A percentile compares a stretch with the other conserved stretches of the same genome.
Evolutionary conservation across 2,113 vertebrate genomes (phyloP).

Genomic region (Ginglymostoma cirratum): DNA sequence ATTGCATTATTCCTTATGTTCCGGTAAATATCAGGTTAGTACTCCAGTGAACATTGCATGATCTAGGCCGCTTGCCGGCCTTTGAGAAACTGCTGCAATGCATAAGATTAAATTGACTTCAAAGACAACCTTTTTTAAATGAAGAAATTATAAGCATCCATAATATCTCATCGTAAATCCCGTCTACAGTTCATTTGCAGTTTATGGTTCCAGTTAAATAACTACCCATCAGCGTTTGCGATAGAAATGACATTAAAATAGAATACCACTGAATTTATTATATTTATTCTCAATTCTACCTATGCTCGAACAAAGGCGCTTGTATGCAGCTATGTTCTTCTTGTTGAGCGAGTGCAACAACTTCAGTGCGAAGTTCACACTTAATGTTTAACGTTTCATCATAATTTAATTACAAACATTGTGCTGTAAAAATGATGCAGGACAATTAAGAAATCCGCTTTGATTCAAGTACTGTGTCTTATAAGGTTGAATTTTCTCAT

Average conservation of each 20-base stretch:
- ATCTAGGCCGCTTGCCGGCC: not conserved
- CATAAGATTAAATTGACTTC: not conserved
- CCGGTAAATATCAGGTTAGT: not conserved
- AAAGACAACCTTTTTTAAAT: not conserved
- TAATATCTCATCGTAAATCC: not conserved
- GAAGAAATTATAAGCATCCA: not conserved
- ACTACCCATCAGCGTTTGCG: not conserved
- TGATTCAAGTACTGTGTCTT: not conserved
- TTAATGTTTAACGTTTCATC: not conserved
- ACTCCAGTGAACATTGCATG: not conserved
- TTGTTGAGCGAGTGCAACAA: not conserved
- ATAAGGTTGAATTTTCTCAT: not conserved
- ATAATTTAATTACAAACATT: not conserved
- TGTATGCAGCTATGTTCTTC: not conserved
- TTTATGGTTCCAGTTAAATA: not conserved
- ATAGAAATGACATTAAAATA: not conserved
- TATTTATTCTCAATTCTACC: not conserved
- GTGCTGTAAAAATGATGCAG: not conserved
- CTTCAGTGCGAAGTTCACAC: no score
- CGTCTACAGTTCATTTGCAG: not conserved
- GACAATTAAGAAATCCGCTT: not conserved
- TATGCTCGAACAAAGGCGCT: no score
- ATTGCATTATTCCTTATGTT: not conserved
- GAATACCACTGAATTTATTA: not conserved
- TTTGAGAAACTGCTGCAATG: not conserved